Evolutionary conservation across 2,797 vertebrate species (phyloP).

Genomic region (Manis pentadactyla): DNA sequence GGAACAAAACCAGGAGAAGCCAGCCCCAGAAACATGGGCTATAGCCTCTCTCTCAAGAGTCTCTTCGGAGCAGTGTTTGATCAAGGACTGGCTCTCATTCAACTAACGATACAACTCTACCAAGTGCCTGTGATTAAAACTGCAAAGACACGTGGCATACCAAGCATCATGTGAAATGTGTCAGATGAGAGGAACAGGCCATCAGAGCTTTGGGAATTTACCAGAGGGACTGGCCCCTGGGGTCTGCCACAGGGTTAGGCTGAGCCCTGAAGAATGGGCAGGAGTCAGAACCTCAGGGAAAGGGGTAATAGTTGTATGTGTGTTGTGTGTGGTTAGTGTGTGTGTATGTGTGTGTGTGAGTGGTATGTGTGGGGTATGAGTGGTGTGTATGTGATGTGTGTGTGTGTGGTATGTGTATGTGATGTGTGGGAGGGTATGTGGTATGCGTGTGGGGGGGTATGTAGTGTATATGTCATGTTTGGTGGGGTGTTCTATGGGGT

Average conservation of each 20-base stretch:
- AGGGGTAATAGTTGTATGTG: not conserved
- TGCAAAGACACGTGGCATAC: not conserved
- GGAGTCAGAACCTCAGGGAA: not conserved
- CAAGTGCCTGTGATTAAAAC: not conserved
- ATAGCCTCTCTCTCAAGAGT: not conserved
- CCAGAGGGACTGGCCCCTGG: not conserved
- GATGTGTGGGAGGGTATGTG: not conserved
- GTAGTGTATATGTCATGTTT: not conserved
- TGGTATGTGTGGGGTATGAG: not conserved
- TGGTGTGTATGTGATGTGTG: fast-evolving
- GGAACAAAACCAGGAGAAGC: not conserved
- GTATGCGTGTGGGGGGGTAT: not conserved
- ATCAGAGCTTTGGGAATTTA: not conserved
- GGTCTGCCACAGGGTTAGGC: not conserved
- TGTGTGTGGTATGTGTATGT: not conserved
- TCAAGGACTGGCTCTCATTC: not conserved
- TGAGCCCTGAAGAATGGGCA: not conserved
- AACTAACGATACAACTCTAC: not conserved
- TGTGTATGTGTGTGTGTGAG: not conserved
- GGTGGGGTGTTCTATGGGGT: fast-evolving
- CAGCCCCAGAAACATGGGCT: fast-evolving
- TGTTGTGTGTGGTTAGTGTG: not conserved
- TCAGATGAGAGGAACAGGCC: not conserved
- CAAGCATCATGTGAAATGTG: not conserved
- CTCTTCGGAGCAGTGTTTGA: not conserved